phyloP scores from a whole-genome alignment of 2,797 vertebrate genomes.

The Tokudaia muenninki region DNA sequence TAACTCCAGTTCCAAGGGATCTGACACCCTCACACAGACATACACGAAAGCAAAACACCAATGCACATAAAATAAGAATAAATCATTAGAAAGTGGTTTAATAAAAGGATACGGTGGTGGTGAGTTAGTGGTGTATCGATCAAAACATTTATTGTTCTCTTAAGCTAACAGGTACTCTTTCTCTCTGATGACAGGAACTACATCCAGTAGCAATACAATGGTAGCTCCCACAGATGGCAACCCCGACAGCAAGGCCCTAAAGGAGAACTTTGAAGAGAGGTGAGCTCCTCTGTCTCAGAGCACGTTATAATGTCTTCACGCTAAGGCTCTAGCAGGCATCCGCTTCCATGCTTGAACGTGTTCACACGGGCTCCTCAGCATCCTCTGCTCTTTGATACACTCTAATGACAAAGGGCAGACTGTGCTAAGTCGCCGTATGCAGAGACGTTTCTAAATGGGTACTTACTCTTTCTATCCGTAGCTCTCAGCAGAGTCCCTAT shows the following conservation, averaged over 20 bases:
- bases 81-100: neutral
- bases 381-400: neutral
- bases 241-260: constrained; percentile 93
- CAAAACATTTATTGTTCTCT: neutral
- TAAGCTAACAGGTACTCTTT: neutral
- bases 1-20: neutral
- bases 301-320: neutral
- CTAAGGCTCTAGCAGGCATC: constrained; percentile 7
- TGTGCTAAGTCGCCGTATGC: neutral
- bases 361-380: neutral
- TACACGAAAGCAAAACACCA: neutral
- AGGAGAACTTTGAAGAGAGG: constrained; percentile 96
- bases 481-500: neutral
- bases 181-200: constrained; percentile 92
- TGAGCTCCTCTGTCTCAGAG: constrained; percentile 82
- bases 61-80: neutral
- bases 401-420: neutral
- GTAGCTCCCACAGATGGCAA: constrained; percentile 95
- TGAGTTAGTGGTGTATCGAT: neutral
- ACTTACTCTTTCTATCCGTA: neutral
- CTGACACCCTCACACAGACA: neutral
- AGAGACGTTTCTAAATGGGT: neutral
- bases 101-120: neutral
- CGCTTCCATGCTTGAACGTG: neutral
- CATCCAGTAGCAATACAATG: constrained; percentile 99